Evolutionary conservation across 1,140 invertebrate species (phyloP).

Genomic region (Bombus vancouverensis): DNA sequence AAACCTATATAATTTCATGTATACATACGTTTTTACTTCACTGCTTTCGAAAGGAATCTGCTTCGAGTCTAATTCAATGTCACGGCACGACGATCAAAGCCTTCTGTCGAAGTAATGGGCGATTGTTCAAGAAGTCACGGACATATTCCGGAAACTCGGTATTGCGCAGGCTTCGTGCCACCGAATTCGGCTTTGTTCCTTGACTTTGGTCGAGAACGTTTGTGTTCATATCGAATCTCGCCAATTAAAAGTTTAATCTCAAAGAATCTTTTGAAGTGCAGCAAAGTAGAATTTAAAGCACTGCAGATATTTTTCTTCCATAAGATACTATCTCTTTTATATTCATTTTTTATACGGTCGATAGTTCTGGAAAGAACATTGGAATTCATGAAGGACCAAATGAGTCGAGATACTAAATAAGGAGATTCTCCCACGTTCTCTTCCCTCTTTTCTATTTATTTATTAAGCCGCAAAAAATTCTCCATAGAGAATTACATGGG

Average conservation of each 20-base stretch:
- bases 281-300: background rate
- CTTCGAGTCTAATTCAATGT: slow-evolving; percentile 61
- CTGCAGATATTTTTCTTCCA: background rate
- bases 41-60: slow-evolving; percentile 3
- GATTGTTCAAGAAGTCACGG: slow-evolving; percentile 57
- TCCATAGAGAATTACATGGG: too few species aligned
- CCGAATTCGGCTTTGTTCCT: slow-evolving; percentile 53
- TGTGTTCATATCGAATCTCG: background rate
- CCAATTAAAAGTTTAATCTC: slow-evolving; percentile 47
- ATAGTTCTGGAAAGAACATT: too few species aligned
- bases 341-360: too few species aligned
- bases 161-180: slow-evolving; percentile 17
- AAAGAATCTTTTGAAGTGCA: background rate
- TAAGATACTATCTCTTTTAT: too few species aligned
- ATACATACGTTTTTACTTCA: background rate
- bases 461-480: too few species aligned
- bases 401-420: too few species aligned
- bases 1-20: slow-evolving; percentile 1
- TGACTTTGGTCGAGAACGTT: background rate
- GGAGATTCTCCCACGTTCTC: too few species aligned
- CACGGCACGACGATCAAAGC: slow-evolving; percentile 61
- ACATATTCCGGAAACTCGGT: slow-evolving; percentile 31
- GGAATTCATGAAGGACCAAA: too few species aligned
- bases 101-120: slow-evolving; percentile 35
- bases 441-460: background rate